Evolutionary conservation across 1,140 invertebrate species (phyloP).

Genomic region (Aphis craccivora): DNA sequence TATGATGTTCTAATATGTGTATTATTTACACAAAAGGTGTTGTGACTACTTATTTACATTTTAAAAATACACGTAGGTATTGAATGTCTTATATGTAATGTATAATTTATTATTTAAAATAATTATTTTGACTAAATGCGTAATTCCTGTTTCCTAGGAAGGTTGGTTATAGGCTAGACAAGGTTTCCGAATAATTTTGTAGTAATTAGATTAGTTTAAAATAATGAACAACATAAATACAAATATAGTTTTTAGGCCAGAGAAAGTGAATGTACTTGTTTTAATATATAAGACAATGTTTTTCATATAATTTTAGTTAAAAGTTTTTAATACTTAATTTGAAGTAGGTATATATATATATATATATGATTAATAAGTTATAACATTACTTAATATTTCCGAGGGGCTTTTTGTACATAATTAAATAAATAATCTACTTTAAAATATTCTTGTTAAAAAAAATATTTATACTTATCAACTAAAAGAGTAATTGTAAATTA

Average conservation of each 20-base stretch:
- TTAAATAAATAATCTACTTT: neutral
- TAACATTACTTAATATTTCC: slow-evolving; percentile 10
- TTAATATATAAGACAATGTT: neutral
- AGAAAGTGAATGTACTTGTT: slow-evolving; percentile 10
- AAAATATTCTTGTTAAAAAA: neutral
- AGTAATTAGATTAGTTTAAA: slow-evolving; percentile 56
- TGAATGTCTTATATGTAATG: neutral
- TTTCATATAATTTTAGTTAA: neutral
- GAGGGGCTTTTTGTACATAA: neutral
- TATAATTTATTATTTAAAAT: neutral
- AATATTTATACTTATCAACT: neutral
- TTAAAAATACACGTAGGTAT: neutral
- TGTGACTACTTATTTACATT: neutral
- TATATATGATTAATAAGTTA: neutral
- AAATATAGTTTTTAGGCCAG: neutral
- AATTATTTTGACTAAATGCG: neutral
- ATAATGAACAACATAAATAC: neutral
- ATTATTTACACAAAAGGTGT: neutral
- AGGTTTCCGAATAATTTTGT: neutral
- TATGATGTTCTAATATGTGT: neutral
- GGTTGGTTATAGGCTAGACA: neutral
- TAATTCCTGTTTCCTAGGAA: neutral
- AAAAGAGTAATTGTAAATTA: neutral
- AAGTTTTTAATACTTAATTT: neutral
- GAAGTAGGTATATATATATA: too few relatives aligned